phyloP scores from a whole-genome alignment of 2,113 vertebrate species.

The Marmota flaviventris region DNA sequence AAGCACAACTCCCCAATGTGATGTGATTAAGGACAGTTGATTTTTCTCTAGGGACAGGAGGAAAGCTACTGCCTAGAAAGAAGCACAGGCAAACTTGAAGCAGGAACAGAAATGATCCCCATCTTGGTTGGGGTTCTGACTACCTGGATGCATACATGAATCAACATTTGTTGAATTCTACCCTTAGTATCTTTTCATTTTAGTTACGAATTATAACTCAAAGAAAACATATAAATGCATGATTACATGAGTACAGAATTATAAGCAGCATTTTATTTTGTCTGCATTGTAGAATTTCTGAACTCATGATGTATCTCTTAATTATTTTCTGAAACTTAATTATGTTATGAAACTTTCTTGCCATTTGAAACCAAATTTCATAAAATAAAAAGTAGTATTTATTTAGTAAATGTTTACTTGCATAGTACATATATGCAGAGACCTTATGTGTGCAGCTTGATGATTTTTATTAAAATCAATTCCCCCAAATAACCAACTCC shows the following conservation, averaged over 20 bases:
- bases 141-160: not conserved
- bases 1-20: not conserved
- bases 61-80: not conserved
- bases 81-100: not conserved
- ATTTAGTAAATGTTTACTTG: not conserved
- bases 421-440: not conserved
- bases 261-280: not conserved
- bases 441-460: not conserved
- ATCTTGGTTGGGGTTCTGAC: not conserved
- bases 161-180: not conserved
- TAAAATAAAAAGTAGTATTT: not conserved
- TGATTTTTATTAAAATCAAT: not conserved
- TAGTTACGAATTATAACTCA: not conserved
- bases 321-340: not conserved
- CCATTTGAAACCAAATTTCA: not conserved
- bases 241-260: not conserved
- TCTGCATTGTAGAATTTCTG: conserved; percentile 7
- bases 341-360: not conserved
- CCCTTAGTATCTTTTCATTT: not conserved
- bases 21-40: not conserved
- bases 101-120: not conserved
- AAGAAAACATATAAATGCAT: not conserved
- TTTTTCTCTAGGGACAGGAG: not conserved
- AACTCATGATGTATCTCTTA: not conserved
- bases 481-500: not conserved